These are phyloP conservation scores for Dasyornis broadbenti DNA, from an alignment of 2,113 vertebrate genomes.

Conservation along the genomic window DNA sequence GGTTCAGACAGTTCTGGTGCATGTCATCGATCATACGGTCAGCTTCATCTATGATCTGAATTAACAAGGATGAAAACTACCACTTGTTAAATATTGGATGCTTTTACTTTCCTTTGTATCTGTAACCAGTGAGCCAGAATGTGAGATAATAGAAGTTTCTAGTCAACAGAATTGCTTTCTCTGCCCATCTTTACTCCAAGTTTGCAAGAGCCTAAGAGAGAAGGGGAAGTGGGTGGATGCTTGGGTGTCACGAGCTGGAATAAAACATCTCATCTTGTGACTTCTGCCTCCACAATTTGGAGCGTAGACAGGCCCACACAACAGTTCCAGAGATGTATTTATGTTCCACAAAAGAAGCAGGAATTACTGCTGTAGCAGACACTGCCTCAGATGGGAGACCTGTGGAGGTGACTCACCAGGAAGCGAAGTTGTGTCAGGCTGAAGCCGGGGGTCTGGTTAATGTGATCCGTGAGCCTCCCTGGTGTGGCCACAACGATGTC, in stretches of 20 bases:
- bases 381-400: neutral
- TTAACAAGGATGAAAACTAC: neutral
- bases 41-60: slow-evolving; percentile 90
- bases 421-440: slow-evolving; percentile 86
- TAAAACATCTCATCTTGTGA: neutral
- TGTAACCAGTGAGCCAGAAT: neutral
- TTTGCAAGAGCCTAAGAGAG: neutral
- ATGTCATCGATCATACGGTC: slow-evolving; percentile 96
- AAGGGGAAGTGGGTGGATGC: neutral
- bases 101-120: neutral
- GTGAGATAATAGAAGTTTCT: neutral
- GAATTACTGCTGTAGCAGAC: neutral
- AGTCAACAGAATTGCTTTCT: neutral
- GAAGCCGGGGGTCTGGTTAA: slow-evolving; percentile 83
- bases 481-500: slow-evolving; percentile 94
- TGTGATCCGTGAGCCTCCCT: slow-evolving; percentile 92
- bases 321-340: neutral
- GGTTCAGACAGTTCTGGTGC: slow-evolving; percentile 91
- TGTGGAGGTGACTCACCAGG: slow-evolving; percentile 77
- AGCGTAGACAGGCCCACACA: neutral
- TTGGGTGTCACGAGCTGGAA: neutral
- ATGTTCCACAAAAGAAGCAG: neutral
- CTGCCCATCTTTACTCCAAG: neutral
- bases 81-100: neutral
- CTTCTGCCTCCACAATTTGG: neutral